A percentile compares a stretch with the other conserved stretches of the same genome.
phyloP scores from a whole-genome alignment of 2,888 invertebrate genomes.

The Venustoraphidia nigricollis region DNA sequence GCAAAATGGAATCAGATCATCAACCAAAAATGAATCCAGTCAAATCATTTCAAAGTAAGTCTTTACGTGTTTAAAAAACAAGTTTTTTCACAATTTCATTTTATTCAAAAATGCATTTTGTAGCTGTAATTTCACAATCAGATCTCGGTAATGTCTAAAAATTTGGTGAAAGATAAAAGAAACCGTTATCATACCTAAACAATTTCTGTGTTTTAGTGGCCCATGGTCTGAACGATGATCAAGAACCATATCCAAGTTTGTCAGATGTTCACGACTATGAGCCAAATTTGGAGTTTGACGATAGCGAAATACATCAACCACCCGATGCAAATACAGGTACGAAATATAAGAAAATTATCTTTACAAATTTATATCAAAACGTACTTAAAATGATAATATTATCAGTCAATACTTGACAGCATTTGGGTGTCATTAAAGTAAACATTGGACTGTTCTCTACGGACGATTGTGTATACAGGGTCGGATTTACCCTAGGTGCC shows the following conservation, averaged over 20 bases:
- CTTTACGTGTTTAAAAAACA: neutral
- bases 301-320: slow-evolving; percentile 68
- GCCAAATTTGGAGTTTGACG: slow-evolving; percentile 91
- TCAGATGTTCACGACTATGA: slow-evolving; percentile 90
- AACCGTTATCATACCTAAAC: neutral
- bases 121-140: slow-evolving; percentile 1
- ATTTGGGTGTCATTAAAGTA: too few species aligned
- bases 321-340: slow-evolving; percentile 51
- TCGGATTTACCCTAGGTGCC: too few species aligned
- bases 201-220: slow-evolving; percentile 13
- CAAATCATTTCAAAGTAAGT: slow-evolving; percentile 31
- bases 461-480: too few species aligned
- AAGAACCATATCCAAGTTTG: slow-evolving; percentile 73
- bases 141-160: slow-evolving; percentile 10
- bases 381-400: too few species aligned
- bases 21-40: slow-evolving; percentile 24
- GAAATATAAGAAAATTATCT: slow-evolving; percentile 11
- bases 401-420: too few species aligned
- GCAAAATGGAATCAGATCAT: slow-evolving; percentile 6
- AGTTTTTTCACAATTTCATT: neutral
- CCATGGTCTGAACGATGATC: slow-evolving; percentile 36
- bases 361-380: too few species aligned
- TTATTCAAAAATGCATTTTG: neutral
- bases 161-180: slow-evolving; percentile 8
- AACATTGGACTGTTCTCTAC: too few species aligned